Evolutionary conservation across 2,113 vertebrate species (phyloP).

Genomic region (Balaeniceps rex): DNA sequence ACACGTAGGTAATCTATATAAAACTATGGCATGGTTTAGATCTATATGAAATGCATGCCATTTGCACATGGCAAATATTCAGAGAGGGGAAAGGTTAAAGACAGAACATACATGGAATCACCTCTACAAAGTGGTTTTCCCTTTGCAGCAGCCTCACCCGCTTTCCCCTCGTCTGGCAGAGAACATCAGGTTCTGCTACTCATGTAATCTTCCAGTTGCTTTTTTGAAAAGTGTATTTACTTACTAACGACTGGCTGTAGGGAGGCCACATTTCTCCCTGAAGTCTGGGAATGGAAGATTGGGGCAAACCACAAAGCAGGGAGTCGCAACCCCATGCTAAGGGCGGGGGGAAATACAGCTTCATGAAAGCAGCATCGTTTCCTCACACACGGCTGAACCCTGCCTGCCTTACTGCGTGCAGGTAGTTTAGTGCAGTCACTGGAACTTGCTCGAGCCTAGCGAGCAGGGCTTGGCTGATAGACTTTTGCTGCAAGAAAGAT

Average conservation of each 20-base stretch:
- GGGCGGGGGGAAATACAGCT: not conserved
- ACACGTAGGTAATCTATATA: not conserved
- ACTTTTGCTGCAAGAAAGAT: not conserved
- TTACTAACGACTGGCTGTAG: not conserved
- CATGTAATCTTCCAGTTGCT: not conserved
- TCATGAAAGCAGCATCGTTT: not conserved
- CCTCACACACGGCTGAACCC: not conserved
- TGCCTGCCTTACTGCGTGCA: fast-evolving
- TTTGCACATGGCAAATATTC: not conserved
- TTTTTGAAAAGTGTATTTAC: not conserved
- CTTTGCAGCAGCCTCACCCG: not conserved
- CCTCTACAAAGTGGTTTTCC: not conserved
- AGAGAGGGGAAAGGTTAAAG: not conserved
- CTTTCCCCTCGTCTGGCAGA: not conserved
- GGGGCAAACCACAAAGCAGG: not conserved
- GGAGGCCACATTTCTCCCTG: not conserved
- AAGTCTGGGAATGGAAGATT: not conserved
- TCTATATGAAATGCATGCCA: not conserved
- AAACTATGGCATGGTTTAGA: not conserved
- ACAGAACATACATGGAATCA: not conserved
- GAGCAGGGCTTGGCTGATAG: not conserved
- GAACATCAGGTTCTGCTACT: not conserved
- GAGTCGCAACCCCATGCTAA: not conserved
- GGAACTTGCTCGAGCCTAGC: not conserved
- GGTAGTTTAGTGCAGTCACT: not conserved